Evolutionary conservation across 1,140 invertebrate genomes (phyloP), one percentile per base, ranked within the genome.

Genomic region (Calephelis nemesis): DNA sequence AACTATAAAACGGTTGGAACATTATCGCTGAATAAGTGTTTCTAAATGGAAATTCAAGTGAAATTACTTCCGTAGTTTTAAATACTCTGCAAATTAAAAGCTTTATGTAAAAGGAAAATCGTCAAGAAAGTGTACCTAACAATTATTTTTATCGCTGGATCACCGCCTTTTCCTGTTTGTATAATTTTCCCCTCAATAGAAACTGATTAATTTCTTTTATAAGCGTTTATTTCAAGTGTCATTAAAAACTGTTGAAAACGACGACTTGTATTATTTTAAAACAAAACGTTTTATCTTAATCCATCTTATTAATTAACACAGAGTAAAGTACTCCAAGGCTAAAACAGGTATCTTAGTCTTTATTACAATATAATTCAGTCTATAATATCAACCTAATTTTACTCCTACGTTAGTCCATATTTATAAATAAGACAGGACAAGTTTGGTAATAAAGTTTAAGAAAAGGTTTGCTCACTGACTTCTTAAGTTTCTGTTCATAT

Each of bases 91-190:
- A 58, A 58, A 39, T 58, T 58, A 58, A 58, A 58, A 58, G 54
- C 54, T 58, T 58, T 58, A 58, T 58, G 54, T 58, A 58, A 58
- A 54, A 58, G 15, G 30, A 58, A 58, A 58, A 58, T 11, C 54
- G 54, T 58, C 54, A 30, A 58, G 54, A 58, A 58, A 58, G 54
- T 58, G 54, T 58, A 58, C 54, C 54, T 58, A 58, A 58, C 54
- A 58, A 58, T 58, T 58, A 58, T 58, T 58, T 58, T 58, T 58
- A 58, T 58, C 54, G 54, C 54, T 39, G 11, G 54, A 58, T 58
- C 54, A 58, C 54, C 54, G 54, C 19, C 54, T 39, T 58, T 58
- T 58, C 30, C 54, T 58, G 54, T 54, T 54, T 58, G 15, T 58
- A 58, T 11, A 39, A 58, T 58, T 58, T 30, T 30, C 15, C 19